Conservation (phyloP, 2,888 invertebrate species). For the Drosophila stalkeri region DNA sequence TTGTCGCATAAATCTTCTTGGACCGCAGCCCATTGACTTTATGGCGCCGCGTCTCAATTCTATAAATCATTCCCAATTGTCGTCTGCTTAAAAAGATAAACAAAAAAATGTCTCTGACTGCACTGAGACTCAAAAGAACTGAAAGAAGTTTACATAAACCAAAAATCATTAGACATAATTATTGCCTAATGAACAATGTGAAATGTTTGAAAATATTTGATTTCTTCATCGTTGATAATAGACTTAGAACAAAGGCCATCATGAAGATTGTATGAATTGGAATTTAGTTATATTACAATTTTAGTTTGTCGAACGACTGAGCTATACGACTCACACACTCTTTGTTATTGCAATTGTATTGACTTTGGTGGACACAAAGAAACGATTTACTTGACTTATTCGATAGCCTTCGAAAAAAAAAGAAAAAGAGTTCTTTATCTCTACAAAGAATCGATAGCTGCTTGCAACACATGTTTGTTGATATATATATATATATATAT, state of each 20-base stretch:
- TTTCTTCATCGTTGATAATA: background rate
- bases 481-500: background rate
- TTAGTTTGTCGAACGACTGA: background rate
- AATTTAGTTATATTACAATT: background rate
- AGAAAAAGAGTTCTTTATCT: constrained; percentile 9
- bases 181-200: constrained; percentile 15
- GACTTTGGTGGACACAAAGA: constrained; percentile 1
- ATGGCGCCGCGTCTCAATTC: constrained; percentile 38
- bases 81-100: background rate
- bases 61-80: constrained; percentile 36
- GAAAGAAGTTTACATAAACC: background rate
- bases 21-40: constrained; percentile 20
- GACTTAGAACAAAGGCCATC: background rate
- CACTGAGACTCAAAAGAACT: background rate
- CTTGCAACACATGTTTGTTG: constrained; percentile 7
- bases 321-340: background rate
- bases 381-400: background rate
- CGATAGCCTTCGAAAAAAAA: background rate
- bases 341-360: background rate
- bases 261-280: background rate
- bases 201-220: constrained; percentile 4
- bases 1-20: constrained; percentile 50
- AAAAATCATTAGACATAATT: constrained; percentile 9
- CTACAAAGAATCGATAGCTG: background rate
- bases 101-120: no score